phyloP scores from a whole-genome alignment of 2,113 vertebrate genomes.

The Tachuris rubrigastra region DNA sequence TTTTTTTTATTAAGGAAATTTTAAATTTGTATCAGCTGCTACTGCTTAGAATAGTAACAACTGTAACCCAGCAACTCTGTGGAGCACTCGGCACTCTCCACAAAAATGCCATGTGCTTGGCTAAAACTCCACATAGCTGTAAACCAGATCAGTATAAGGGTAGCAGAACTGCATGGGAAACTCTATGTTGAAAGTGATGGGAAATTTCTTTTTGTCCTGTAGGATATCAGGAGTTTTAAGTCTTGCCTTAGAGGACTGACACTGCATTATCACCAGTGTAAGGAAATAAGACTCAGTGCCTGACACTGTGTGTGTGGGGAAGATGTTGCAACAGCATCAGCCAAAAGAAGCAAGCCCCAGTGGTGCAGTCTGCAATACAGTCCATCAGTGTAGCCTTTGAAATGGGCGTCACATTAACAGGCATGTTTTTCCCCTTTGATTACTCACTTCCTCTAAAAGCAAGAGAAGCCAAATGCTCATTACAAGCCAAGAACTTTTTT shows the following conservation, averaged over 20 bases:
- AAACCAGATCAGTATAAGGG: background rate
- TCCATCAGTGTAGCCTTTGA: background rate
- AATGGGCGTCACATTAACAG: background rate
- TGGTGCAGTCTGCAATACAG: background rate
- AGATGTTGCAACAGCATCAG: background rate
- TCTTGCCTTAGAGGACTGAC: background rate
- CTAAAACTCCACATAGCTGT: background rate
- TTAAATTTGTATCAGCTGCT: conserved; percentile 52
- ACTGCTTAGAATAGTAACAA: conserved; percentile 27
- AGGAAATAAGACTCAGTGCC: background rate
- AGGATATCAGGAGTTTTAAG: background rate
- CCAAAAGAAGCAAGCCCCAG: background rate
- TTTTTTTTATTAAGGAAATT: background rate
- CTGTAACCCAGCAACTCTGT: background rate
- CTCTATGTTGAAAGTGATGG: background rate
- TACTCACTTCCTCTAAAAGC: conserved; percentile 53
- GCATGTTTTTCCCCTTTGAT: conserved; percentile 33
- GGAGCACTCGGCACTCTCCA: background rate
- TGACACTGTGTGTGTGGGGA: background rate
- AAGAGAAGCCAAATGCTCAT: conserved; percentile 55
- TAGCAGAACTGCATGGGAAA: background rate
- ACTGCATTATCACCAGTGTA: background rate
- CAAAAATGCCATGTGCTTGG: background rate
- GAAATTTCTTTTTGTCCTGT: background rate
- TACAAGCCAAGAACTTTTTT: conserved; percentile 44